Conservation (phyloP, 2,888 invertebrate genomes). For the Pristionchus fissidentatus region DNA sequence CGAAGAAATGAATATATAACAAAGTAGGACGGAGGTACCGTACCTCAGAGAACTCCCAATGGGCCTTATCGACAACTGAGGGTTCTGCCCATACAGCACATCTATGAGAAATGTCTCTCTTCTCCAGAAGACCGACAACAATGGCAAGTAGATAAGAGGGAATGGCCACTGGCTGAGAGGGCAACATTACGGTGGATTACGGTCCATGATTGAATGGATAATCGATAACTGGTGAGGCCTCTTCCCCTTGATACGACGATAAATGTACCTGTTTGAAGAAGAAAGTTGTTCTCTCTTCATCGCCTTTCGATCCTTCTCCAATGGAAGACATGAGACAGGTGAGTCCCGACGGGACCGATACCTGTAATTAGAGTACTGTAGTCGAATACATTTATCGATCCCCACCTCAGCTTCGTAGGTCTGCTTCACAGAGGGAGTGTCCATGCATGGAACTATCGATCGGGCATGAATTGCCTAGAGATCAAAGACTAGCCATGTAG, state of each 20-base stretch:
- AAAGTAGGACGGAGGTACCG: no score
- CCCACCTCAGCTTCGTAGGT: constrained; percentile 84
- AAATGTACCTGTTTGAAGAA: constrained; percentile 64
- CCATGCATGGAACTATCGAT: constrained; percentile 92
- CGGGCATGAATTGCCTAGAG: constrained; percentile 69
- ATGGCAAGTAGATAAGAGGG: constrained; percentile 92
- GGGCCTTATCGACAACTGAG: constrained; percentile 86
- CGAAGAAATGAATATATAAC: neutral
- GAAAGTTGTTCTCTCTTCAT: constrained; percentile 63
- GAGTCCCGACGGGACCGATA: constrained; percentile 84
- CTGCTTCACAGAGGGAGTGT: constrained; percentile 90
- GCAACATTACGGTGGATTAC: constrained; percentile 8
- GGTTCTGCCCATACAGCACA: constrained; percentile 90
- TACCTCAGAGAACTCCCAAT: constrained; percentile 88
- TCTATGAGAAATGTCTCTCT: constrained; percentile 75
- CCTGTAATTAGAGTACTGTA: constrained; percentile 75
- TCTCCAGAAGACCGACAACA: constrained; percentile 87
- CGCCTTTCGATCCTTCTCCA: constrained; percentile 63
- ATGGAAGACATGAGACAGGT: constrained; percentile 91
- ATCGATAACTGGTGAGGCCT: neutral
- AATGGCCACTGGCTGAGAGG: constrained; percentile 82
- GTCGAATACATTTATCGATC: neutral
- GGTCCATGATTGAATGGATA: neutral
- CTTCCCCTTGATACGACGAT: neutral
- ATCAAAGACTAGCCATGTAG: neutral